A percentile compares a stretch with the other conserved stretches of the same genome.
phyloP scores from a whole-genome alignment of 2,797 vertebrate species.

The Myotis daubentonii region DNA sequence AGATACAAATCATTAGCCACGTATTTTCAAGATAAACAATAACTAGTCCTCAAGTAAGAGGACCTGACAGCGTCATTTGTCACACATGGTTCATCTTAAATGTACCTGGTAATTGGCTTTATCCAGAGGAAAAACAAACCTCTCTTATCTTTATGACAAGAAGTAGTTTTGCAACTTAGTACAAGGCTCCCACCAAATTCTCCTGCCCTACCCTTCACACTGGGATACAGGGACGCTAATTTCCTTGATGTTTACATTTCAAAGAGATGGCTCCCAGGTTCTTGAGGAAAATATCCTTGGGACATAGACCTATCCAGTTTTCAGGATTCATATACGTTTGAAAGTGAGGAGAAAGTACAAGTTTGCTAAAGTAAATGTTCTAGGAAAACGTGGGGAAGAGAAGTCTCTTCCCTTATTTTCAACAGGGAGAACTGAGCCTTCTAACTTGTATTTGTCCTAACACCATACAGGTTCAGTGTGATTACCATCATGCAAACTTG shows the following conservation, averaged over 20 bases:
- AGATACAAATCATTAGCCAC: not conserved
- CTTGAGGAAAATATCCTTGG: not conserved
- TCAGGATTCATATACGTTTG: constrained; percentile 7
- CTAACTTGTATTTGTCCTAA: constrained; percentile 15
- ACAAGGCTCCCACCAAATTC: not conserved
- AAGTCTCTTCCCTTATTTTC: not conserved
- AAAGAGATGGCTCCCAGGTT: not conserved
- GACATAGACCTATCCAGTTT: not conserved
- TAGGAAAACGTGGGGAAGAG: not conserved
- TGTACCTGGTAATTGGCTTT: not conserved
- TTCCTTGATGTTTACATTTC: not conserved
- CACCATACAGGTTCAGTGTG: not conserved
- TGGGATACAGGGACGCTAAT: not conserved
- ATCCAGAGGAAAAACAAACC: not conserved
- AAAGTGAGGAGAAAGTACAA: not conserved
- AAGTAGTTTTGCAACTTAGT: not conserved
- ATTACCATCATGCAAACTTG: constrained; percentile 34
- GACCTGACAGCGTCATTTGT: not conserved
- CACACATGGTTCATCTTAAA: not conserved
- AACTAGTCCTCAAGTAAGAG: constrained; percentile 22
- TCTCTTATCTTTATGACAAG: not conserved
- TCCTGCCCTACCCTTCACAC: not conserved
- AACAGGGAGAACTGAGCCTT: not conserved
- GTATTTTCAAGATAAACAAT: constrained; percentile 46
- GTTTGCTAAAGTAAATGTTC: not conserved